Evolutionary conservation across 2,888 invertebrate genomes (phyloP).

Genomic region (Platypus cylindrus): DNA sequence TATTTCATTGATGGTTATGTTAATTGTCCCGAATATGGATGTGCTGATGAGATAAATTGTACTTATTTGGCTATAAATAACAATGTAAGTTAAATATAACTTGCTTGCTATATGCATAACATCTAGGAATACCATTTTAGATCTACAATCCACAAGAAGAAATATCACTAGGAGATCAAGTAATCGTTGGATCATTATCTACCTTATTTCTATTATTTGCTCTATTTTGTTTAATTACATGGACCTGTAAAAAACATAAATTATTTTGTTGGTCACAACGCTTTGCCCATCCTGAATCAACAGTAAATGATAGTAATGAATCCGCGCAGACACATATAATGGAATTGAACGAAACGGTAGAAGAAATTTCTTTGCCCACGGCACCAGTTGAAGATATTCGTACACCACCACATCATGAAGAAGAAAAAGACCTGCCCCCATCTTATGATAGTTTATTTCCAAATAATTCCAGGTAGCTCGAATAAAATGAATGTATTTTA

Average conservation of each 20-base stretch:
- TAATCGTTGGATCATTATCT: constrained; percentile 38
- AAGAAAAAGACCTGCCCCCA: constrained; percentile 43
- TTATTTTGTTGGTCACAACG: constrained; percentile 39
- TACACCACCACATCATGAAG: constrained; percentile 28
- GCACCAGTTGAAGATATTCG: constrained; percentile 7
- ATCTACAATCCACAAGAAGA: constrained; percentile 2
- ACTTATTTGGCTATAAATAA: neutral
- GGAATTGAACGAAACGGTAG: constrained; percentile 23
- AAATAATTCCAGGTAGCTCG: neutral
- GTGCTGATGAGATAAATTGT: constrained; percentile 34
- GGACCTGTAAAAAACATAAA: constrained; percentile 37
- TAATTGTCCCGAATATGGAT: constrained; percentile 34
- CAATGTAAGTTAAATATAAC: neutral
- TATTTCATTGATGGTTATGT: constrained; percentile 34
- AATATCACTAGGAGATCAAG: constrained; percentile 26
- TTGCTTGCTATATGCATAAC: too few species aligned
- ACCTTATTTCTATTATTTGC: constrained; percentile 36
- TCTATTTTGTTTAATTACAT: constrained; percentile 38
- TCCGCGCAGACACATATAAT: constrained; percentile 21
- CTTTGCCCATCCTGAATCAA: constrained; percentile 30
- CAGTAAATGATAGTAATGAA: constrained; percentile 10
- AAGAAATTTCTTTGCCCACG: constrained; percentile 15
- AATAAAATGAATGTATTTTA: neutral
- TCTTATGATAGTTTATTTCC: constrained; percentile 45
- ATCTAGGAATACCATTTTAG: constrained; percentile 5